Base-by-base conservation (phyloP, 2,888 invertebrate genomes). In the Psylliodes chrysocephalus region DNA sequence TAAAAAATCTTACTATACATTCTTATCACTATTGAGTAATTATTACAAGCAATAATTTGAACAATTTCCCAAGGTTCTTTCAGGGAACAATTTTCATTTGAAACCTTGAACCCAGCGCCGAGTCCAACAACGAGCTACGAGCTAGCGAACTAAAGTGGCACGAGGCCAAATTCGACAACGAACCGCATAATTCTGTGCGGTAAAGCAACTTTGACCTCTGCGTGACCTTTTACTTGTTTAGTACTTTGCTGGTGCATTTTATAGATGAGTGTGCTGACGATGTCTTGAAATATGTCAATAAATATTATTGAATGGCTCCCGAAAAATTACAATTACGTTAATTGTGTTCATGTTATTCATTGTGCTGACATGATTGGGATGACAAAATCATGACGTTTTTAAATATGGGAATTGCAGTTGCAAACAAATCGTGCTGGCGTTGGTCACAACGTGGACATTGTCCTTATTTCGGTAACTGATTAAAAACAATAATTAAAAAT, bases 61-160 rank as follows among this genome's bases (percentile, higher is more conserved):
- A 49, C 25, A 52, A 12, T 40, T 65, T 57, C 60, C 62, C 67
- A 70, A 69, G 68, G 68, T 64, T 59, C 65, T 63, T 38, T 56
- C 64, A 67, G 68, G 66, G 63, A 65, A 69, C 53, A 66, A 56
- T 69, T 69, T 67, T 64, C 67, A 63, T 64, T 57, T 52, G 49
- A 61, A 73, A 67, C 76, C 76, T 76, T 76, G 76, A 76, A 76
- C 76, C 75, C 72, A 54, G 15, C 56, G 49, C 14, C 52, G 38
- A 52, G 51, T 46, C 44, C 61, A 61, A 53, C 63, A 55, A 25
- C 57, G 62, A 52, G 62, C 17, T 46, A n/a, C n/a, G n/a, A 46
- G 15, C 22, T 15, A 60, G 57, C 57, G 62, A 67, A 71, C 71
- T 71, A 68, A 76, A 75, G 76, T 76, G 74, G 76, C 74, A 75